phyloP scores from a whole-genome alignment of 2,888 invertebrate species.

The Eupeodes luniger region DNA sequence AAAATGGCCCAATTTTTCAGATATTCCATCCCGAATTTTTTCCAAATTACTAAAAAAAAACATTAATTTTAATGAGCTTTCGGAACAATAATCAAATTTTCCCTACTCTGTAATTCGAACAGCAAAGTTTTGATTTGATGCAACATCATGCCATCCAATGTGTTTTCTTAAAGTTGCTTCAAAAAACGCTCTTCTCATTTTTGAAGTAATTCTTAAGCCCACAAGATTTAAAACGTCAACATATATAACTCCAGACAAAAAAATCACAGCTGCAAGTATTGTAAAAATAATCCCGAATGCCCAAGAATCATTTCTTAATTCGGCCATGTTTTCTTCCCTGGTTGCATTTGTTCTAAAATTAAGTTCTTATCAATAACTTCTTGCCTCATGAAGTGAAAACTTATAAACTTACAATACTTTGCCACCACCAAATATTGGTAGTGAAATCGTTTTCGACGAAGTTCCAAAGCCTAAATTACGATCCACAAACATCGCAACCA shows the following conservation, averaged over 20 bases:
- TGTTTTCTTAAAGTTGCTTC: slow-evolving; percentile 88
- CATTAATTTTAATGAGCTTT: neutral
- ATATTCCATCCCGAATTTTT: slow-evolving; percentile 92
- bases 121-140: slow-evolving; percentile 89
- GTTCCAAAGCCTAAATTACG: slow-evolving; percentile 86
- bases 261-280: slow-evolving; percentile 86
- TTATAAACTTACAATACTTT: slow-evolving; percentile 84
- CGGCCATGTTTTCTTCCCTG: slow-evolving; percentile 85
- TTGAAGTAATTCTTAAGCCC: slow-evolving; percentile 86
- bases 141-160: slow-evolving; percentile 89
- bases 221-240: slow-evolving; percentile 88
- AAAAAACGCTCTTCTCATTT: slow-evolving; percentile 87
- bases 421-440: slow-evolving; percentile 87
- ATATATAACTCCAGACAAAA: slow-evolving; percentile 86
- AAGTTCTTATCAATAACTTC: neutral
- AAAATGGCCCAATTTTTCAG: slow-evolving; percentile 91
- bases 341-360: slow-evolving; percentile 85
- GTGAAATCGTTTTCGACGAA: slow-evolving; percentile 85
- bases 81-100: slow-evolving; percentile 78
- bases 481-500: slow-evolving; percentile 88
- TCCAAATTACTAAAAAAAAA: slow-evolving; percentile 87
- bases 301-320: slow-evolving; percentile 87
- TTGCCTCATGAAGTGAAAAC: neutral
- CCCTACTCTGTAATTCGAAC: slow-evolving; percentile 89
- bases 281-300: slow-evolving; percentile 87